These are phyloP conservation scores for Drosophila leonis DNA, from an alignment of 2,888 invertebrate genomes.

Conservation along the genomic window DNA sequence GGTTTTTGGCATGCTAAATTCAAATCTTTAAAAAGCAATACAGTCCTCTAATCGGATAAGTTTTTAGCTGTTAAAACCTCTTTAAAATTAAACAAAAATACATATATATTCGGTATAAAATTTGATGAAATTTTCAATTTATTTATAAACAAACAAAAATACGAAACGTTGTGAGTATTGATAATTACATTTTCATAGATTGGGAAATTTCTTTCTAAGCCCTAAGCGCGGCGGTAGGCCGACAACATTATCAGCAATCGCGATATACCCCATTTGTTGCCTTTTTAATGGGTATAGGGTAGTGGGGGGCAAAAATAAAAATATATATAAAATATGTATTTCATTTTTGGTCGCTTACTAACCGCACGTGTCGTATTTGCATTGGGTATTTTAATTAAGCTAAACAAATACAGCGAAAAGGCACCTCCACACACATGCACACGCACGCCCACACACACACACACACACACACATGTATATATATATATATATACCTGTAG, in stretches of 20 bases:
- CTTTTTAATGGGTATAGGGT: background rate
- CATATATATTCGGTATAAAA: too few species aligned
- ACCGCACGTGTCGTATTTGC: conserved; percentile 49
- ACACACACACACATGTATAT: background rate
- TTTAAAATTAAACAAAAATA: too few species aligned
- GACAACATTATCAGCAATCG: background rate
- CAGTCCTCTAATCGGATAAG: too few species aligned
- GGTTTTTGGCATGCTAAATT: background rate
- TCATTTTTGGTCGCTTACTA: conserved; percentile 33
- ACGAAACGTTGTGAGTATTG: background rate
- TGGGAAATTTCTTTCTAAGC: too few species aligned
- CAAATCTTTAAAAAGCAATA: background rate
- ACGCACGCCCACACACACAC: background rate
- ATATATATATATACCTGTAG: conserved; percentile 6
- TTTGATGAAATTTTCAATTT: too few species aligned
- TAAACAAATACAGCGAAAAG: conserved; percentile 50
- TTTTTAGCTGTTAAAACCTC: too few species aligned
- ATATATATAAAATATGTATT: conserved; percentile 13
- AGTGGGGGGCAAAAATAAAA: background rate
- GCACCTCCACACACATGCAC: conserved; percentile 1
- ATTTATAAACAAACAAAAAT: too few species aligned
- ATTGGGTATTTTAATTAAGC: conserved; percentile 69
- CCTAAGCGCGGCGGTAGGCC: too few species aligned
- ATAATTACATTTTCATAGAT: background rate
- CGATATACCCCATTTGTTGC: background rate